Evolutionary conservation across 2,113 vertebrate species (phyloP).

Genomic region (Oryzias melastigma): DNA sequence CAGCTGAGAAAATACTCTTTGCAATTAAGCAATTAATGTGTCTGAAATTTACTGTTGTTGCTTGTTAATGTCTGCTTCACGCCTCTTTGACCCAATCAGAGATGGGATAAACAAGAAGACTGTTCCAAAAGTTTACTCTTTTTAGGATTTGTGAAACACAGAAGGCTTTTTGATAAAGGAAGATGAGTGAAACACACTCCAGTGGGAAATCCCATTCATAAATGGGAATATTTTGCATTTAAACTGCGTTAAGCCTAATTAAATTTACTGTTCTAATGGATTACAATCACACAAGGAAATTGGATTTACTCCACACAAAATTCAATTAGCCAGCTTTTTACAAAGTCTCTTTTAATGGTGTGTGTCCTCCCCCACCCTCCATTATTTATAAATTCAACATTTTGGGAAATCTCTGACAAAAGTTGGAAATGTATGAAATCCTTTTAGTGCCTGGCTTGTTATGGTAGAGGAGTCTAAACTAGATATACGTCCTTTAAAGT

Average conservation of each 20-base stretch:
- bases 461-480: no score
- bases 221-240: conserved; percentile 9
- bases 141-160: not conserved
- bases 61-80: conserved; percentile 71
- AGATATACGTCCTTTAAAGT: no score
- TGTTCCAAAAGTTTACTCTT: not conserved
- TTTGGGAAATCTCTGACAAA: no score
- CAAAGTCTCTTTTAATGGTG: not conserved
- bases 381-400: not conserved
- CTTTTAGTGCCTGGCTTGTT: no score
- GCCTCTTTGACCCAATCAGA: conserved; percentile 38
- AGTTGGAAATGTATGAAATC: no score
- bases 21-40: conserved; percentile 89
- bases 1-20: conserved; percentile 81
- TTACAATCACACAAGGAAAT: not conserved
- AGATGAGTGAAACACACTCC: not conserved
- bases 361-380: not conserved
- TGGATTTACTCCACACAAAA: conserved; percentile 1
- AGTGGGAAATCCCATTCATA: not conserved
- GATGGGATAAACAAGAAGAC: conserved; percentile 26
- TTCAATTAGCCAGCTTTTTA: not conserved
- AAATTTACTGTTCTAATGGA: conserved; percentile 5
- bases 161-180: not conserved
- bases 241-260: conserved; percentile 1
- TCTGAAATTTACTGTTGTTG: conserved; percentile 81